These are phyloP conservation scores for Temnothorax nylanderi DNA, from an alignment of 1,140 invertebrate genomes.

Conservation along the genomic window DNA sequence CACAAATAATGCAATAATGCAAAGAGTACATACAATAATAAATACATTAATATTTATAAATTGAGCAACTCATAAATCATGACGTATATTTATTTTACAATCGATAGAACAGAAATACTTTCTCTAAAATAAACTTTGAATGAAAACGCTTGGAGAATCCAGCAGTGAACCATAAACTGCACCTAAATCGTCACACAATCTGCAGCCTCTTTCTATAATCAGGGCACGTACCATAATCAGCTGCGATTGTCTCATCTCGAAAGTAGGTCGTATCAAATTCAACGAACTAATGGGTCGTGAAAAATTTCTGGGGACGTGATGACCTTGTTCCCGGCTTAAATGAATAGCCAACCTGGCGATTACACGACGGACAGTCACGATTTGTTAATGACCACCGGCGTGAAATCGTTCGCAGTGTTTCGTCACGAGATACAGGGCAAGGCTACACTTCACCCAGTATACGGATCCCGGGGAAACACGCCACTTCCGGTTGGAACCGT, in stretches of 20 bases:
- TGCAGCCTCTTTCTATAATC: background rate
- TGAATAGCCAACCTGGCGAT: constrained; percentile 10
- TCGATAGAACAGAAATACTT: no score
- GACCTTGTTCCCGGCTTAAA: constrained; percentile 26
- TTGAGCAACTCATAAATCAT: background rate
- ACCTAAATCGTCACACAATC: background rate
- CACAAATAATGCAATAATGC: background rate
- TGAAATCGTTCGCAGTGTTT: constrained; percentile 12
- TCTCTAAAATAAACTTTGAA: background rate
- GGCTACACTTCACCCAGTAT: constrained; percentile 19
- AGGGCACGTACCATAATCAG: constrained; percentile 17
- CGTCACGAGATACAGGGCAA: constrained; percentile 1
- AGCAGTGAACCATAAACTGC: background rate
- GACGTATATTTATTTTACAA: background rate
- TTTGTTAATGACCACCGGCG: constrained; percentile 27
- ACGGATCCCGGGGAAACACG: background rate
- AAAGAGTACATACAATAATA: background rate
- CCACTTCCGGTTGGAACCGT: constrained; percentile 19
- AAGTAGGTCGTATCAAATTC: constrained; percentile 27
- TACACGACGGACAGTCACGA: constrained; percentile 12
- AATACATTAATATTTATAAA: background rate
- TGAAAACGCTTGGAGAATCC: background rate
- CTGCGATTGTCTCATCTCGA: background rate
- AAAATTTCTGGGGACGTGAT: background rate
- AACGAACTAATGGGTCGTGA: background rate